Evolutionary conservation across 2,113 vertebrate species (phyloP).

Genomic region (Megalops atlanticus): DNA sequence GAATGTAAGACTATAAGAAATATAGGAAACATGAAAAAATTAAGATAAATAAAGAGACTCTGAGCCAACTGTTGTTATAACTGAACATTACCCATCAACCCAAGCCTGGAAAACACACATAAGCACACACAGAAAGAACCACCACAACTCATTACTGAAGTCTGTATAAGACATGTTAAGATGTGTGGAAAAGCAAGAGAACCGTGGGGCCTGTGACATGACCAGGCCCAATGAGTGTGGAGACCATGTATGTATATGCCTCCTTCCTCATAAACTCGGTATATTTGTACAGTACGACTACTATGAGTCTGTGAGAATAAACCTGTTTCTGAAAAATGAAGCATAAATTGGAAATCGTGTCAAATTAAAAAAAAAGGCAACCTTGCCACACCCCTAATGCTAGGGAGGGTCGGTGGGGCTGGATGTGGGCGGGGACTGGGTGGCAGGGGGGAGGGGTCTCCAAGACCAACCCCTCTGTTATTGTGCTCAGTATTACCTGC

Average conservation of each 20-base stretch:
- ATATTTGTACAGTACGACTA: too few species aligned
- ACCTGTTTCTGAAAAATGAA: background rate
- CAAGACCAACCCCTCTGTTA: background rate
- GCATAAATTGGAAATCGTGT: background rate
- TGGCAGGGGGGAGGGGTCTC: background rate
- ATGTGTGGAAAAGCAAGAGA: background rate
- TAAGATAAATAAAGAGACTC: too few species aligned
- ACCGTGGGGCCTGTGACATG: background rate
- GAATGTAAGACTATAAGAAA: too few species aligned
- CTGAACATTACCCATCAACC: too few species aligned
- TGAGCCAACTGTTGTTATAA: too few species aligned
- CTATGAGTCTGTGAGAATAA: too few species aligned
- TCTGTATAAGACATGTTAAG: background rate
- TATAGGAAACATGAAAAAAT: too few species aligned
- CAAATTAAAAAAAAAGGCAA: background rate
- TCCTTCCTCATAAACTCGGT: background rate
- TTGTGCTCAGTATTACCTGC: constrained; percentile 26
- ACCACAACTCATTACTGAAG: background rate
- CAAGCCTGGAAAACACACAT: too few species aligned
- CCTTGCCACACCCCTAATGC: background rate
- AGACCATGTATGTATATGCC: background rate
- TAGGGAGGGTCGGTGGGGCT: background rate
- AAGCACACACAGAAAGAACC: background rate
- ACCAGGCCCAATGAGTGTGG: background rate
- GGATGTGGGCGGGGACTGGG: background rate